These are phyloP conservation scores for Chrysodeixis includens DNA, from an alignment of 2,888 invertebrate genomes.

Conservation along the genomic window DNA sequence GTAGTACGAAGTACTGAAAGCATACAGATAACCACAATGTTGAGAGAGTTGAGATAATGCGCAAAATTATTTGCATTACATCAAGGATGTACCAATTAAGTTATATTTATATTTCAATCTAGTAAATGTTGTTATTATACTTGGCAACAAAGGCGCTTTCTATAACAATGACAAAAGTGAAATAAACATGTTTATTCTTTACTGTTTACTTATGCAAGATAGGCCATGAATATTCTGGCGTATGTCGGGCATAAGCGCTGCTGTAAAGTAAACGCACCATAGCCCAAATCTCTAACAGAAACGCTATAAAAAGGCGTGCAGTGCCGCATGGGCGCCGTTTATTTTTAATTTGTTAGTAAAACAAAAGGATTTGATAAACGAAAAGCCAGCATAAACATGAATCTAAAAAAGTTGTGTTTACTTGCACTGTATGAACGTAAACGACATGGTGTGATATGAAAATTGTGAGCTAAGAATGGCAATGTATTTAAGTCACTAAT, in stretches of 20 bases:
- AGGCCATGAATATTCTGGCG: neutral
- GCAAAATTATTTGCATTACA: too few species aligned
- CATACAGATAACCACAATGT: too few species aligned
- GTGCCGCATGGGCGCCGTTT: neutral
- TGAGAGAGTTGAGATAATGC: too few species aligned
- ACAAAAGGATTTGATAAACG: constrained; percentile 1
- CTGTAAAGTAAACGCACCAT: neutral
- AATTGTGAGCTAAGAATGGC: neutral
- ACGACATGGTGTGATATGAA: neutral
- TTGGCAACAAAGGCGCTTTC: neutral
- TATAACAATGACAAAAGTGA: neutral
- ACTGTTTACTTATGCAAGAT: neutral
- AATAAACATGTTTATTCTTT: neutral
- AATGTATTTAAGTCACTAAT: neutral
- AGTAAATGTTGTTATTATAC: too few species aligned
- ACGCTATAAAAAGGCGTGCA: constrained; percentile 1
- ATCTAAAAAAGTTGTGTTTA: neutral
- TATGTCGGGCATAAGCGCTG: neutral
- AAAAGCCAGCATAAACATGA: neutral
- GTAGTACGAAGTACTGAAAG: too few species aligned
- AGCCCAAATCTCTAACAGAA: constrained; percentile 2
- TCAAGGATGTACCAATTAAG: too few species aligned
- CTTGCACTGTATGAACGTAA: neutral
- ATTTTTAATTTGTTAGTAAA: constrained; percentile 7
- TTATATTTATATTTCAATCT: too few species aligned